These are phyloP conservation scores for Hippolais icterina DNA, from an alignment of 2,113 vertebrate genomes.

Conservation along the genomic window DNA sequence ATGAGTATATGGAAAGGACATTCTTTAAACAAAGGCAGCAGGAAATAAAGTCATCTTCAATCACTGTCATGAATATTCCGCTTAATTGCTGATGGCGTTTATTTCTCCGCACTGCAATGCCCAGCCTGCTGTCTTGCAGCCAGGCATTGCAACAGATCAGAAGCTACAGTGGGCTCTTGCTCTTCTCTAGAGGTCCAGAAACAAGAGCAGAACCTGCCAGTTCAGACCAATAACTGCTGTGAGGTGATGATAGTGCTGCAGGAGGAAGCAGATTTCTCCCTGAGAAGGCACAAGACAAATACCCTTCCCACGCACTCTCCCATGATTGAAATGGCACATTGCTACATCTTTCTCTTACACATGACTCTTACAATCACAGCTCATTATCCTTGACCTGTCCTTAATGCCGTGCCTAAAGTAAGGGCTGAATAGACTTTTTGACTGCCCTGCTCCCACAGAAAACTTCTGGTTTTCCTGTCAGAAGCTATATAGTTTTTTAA, in stretches of 20 bases:
- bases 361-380: neutral
- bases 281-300: constrained; percentile 1
- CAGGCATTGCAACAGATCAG: neutral
- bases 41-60: constrained; percentile 19
- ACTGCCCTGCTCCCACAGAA: neutral
- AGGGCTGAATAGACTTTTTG: neutral
- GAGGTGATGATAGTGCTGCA: accelerated
- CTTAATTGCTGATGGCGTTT: constrained; percentile 23
- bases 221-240: neutral
- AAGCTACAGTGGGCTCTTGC: neutral
- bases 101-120: neutral
- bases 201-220: neutral
- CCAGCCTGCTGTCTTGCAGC: neutral
- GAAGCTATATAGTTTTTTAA: neutral
- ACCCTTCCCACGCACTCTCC: neutral
- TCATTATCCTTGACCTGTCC: constrained; percentile 35
- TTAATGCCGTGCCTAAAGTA: neutral
- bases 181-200: neutral
- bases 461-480: neutral
- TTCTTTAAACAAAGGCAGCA: constrained; percentile 9
- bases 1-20: neutral
- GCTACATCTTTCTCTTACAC: neutral
- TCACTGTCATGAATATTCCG: constrained; percentile 11
- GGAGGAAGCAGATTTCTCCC: neutral
- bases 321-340: constrained; percentile 30